Percentiles rank a stretch among this genome's conserved stretches.
Evolutionary conservation across 2,888 invertebrate species (phyloP).

Genomic region (Lasioglossum pauxillum): DNA sequence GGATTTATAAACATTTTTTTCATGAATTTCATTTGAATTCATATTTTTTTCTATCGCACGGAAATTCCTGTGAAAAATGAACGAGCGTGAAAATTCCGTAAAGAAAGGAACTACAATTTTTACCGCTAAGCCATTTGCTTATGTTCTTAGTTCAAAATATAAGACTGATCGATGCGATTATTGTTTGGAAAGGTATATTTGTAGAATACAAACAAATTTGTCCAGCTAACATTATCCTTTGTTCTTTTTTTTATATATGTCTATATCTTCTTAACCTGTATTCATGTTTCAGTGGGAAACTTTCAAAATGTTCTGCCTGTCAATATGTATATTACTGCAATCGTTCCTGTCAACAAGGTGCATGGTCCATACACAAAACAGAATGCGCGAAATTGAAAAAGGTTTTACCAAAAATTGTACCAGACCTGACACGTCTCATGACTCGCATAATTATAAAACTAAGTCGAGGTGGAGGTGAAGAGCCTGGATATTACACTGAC

Average conservation of each 20-base stretch:
- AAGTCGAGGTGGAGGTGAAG: slow-evolving; percentile 88
- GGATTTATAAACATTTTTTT: background rate
- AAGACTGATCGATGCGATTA: slow-evolving; percentile 90
- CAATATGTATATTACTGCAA: slow-evolving; percentile 94
- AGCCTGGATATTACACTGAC: slow-evolving; percentile 89
- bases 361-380: slow-evolving; percentile 93
- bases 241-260: background rate
- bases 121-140: slow-evolving; percentile 64
- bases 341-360: slow-evolving; percentile 91
- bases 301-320: slow-evolving; percentile 93
- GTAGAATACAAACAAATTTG: background rate
- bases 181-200: slow-evolving; percentile 85
- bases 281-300: slow-evolving; percentile 87
- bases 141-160: slow-evolving; percentile 88
- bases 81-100: slow-evolving; percentile 49
- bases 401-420: slow-evolving; percentile 89
- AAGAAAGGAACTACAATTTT: slow-evolving; percentile 78
- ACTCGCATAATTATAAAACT: slow-evolving; percentile 90
- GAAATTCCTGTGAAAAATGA: slow-evolving; percentile 51
- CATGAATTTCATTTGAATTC: background rate
- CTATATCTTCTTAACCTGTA: background rate
- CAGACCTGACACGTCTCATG: slow-evolving; percentile 93
- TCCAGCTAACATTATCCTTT: background rate
- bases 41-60: background rate
- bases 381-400: slow-evolving; percentile 92